Base-by-base conservation (phyloP, 2,113 vertebrate genomes). In the Puma concolor region DNA sequence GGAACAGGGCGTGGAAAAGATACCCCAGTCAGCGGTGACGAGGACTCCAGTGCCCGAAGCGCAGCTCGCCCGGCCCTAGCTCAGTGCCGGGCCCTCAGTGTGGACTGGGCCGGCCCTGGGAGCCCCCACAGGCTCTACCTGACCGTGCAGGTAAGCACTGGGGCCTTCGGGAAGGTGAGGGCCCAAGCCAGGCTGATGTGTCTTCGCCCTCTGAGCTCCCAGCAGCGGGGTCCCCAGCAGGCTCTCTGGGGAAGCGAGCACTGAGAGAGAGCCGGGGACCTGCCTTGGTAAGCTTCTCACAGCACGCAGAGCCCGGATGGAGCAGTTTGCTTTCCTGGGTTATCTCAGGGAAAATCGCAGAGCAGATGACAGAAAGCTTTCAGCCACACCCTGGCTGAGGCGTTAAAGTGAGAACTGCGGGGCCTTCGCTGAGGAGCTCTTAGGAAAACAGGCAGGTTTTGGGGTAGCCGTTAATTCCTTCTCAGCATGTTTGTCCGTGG, bases 51-150 rank as follows among this genome's bases (percentile, higher is more conserved):
- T 83, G 94, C 98, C 95, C 99, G 98, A 25, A 84, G 98, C 92
- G 98, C 98, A 36, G 97, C 99, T 93, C 99, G 99, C 6, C 96
- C 98, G 0, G 52, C 98, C 0, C 95, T 99, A 91, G 98, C 99
- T 95, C 99, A 98, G 97, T 99, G 92, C 74, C 98, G 98, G 36
- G 97, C 98, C 97, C 96, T 99, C 97, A 97, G 97, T 0, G 91
- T 99, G 89, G 99, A 99, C 97, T 98, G 99, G 94, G 69, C 33
- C 0, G 98, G 99, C 60, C 0, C 98, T 7, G 93, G 97, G 29
- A 98, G 69, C 60, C 96, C 98, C 5, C 13, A 31, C 0, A 29
- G 97, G 66, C 97, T 98, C 96, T 98, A 97, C 96, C 98, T 96
- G 96, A 97, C 97, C 1, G 88, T 98, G 10, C 98, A 98, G 98